Conservation (phyloP, 2,113 vertebrate genomes). For the Genyomyrus donnyi region DNA sequence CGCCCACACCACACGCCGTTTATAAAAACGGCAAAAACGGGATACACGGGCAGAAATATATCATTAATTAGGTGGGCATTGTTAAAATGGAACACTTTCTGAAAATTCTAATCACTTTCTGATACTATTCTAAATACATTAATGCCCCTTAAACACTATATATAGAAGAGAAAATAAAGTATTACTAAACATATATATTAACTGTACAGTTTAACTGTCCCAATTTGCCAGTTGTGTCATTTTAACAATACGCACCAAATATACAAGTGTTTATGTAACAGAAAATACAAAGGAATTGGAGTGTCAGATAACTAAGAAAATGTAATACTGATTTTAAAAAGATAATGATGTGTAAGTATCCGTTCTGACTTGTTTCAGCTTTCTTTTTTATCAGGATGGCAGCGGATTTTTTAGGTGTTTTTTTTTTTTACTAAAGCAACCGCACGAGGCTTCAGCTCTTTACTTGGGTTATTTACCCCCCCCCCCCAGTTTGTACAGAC, state of each 20-base stretch:
- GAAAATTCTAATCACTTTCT: too few species aligned
- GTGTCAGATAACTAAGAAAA: neutral
- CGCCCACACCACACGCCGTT: too few species aligned
- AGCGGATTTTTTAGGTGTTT: neutral
- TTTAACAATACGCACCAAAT: neutral
- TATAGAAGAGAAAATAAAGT: too few species aligned
- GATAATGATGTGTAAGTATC: neutral
- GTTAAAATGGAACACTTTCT: too few species aligned
- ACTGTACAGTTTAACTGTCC: too few species aligned
- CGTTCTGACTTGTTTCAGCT: neutral
- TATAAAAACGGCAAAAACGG: neutral
- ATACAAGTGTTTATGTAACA: neutral
- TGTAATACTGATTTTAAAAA: neutral
- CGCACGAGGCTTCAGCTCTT: neutral
- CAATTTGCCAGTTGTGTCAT: too few species aligned
- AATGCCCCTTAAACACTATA: too few species aligned
- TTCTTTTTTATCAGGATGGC: neutral
- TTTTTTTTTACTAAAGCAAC: neutral
- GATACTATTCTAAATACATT: too few species aligned
- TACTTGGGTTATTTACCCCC: neutral
- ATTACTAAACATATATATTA: too few species aligned
- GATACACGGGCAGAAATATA: neutral
- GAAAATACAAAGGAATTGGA: neutral
- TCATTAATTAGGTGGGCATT: neutral
- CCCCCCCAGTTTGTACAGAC: neutral